Conservation (phyloP, 2,888 invertebrate genomes). For the Alloscopus bannaensis region DNA sequence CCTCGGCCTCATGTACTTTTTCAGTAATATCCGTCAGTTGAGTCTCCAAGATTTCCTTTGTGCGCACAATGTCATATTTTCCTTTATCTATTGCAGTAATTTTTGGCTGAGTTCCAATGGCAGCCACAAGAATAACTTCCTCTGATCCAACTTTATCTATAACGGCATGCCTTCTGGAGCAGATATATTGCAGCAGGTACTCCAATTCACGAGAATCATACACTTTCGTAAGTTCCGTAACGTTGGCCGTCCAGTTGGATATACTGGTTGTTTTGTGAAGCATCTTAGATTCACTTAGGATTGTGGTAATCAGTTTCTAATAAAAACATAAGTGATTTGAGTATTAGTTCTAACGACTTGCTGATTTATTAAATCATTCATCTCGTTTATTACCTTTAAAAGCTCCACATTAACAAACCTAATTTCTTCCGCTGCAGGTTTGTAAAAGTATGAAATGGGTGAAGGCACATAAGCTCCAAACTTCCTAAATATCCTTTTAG, state of each 20-base stretch:
- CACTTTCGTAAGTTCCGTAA: constrained; percentile 27
- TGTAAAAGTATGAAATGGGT: constrained; percentile 31
- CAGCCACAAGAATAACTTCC: constrained; percentile 62
- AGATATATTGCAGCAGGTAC: constrained; percentile 55
- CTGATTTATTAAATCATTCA: not conserved
- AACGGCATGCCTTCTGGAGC: constrained; percentile 32
- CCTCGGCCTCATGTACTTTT: constrained; percentile 50
- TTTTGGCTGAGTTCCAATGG: constrained; percentile 7
- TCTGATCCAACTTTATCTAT: constrained; percentile 64
- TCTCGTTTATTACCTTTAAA: constrained; percentile 39
- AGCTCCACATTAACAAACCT: constrained; percentile 34
- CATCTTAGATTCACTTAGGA: constrained; percentile 16
- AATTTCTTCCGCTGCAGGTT: constrained; percentile 22
- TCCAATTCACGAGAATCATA: constrained; percentile 55
- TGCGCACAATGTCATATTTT: constrained; percentile 65
- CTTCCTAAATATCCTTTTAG: constrained; percentile 22
- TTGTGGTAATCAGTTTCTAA: constrained; percentile 8
- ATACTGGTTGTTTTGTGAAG: constrained; percentile 57
- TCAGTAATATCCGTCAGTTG: constrained; percentile 55
- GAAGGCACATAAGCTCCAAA: constrained; percentile 23
- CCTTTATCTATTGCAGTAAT: constrained; percentile 69
- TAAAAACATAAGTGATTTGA: no score
- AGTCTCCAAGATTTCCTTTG: constrained; percentile 65
- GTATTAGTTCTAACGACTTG: no score
- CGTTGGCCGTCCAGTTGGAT: constrained; percentile 53